Percentiles rank a stretch among this genome's conserved stretches.
phyloP scores from a whole-genome alignment of 2,797 vertebrate species.

The Myotis findleyi region DNA sequence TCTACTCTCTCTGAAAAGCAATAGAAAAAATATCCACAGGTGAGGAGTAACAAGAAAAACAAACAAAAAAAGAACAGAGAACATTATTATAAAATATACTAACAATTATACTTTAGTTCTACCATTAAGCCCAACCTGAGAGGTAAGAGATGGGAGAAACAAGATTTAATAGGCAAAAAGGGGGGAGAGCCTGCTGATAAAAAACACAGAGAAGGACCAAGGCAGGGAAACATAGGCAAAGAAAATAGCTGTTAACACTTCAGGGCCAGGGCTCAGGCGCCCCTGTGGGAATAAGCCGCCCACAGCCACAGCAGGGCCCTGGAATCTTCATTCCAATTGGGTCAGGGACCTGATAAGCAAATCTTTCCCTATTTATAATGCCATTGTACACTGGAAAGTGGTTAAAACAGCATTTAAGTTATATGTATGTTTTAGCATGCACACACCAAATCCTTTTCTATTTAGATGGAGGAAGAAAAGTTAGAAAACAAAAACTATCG shows the following conservation, averaged over 20 bases:
- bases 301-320: background rate
- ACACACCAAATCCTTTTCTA: background rate
- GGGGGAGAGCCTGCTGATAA: background rate
- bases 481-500: background rate
- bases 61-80: background rate
- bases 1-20: no score
- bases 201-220: background rate
- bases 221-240: background rate
- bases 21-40: no score
- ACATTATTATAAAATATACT: slow-evolving; percentile 2
- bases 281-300: background rate
- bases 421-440: background rate
- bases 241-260: background rate
- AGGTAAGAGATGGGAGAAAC: background rate
- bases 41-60: no score
- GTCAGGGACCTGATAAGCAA: background rate
- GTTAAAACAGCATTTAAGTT: background rate
- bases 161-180: background rate
- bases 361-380: background rate
- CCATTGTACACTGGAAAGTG: background rate
- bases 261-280: background rate
- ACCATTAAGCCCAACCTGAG: background rate
- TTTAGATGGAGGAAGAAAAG: background rate
- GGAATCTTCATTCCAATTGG: background rate
- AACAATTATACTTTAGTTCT: background rate